Conservation (phyloP, 2,797 vertebrate species). For the Acanthurus tractus region DNA sequence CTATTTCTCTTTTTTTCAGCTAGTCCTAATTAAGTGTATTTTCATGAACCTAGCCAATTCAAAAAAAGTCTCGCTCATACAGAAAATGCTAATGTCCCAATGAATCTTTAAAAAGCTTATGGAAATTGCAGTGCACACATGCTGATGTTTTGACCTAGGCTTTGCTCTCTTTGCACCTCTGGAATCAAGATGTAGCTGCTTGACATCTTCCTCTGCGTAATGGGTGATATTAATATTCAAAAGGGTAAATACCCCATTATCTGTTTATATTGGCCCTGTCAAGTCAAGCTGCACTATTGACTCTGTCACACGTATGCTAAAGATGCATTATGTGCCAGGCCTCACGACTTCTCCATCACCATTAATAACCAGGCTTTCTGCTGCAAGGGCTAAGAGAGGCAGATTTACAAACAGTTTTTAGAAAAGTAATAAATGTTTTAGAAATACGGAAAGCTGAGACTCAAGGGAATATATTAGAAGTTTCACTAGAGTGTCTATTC, state of each 20-base stretch:
- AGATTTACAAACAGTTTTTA: constrained; percentile 38
- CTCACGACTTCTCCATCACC: constrained; percentile 41
- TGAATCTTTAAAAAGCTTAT: constrained; percentile 79
- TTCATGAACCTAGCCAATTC: constrained; percentile 55
- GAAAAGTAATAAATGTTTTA: constrained; percentile 44
- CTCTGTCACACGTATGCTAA: constrained; percentile 47
- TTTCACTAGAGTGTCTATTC: constrained; percentile 12
- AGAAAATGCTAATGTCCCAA: constrained; percentile 77
- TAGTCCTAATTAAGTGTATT: constrained; percentile 53
- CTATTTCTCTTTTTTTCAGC: constrained; percentile 8
- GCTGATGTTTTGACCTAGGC: constrained; percentile 71
- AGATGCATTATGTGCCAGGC: constrained; percentile 51
- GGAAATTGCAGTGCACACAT: constrained; percentile 70
- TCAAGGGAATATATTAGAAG: constrained; percentile 5
- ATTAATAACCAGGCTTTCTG: constrained; percentile 54
- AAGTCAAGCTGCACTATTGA: constrained; percentile 35
- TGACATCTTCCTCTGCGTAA: constrained; percentile 58
- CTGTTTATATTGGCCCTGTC: constrained; percentile 50
- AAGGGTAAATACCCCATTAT: constrained; percentile 72
- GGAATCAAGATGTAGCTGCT: constrained; percentile 60
- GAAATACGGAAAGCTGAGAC: constrained; percentile 35
- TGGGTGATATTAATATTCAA: constrained; percentile 74
- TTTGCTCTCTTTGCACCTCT: constrained; percentile 58
- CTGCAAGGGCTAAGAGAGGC: constrained; percentile 18
- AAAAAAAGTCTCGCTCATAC: constrained; percentile 59